Evolutionary conservation across 2,797 vertebrate genomes (phyloP).

Genomic region (Astyanax mexicanus): DNA sequence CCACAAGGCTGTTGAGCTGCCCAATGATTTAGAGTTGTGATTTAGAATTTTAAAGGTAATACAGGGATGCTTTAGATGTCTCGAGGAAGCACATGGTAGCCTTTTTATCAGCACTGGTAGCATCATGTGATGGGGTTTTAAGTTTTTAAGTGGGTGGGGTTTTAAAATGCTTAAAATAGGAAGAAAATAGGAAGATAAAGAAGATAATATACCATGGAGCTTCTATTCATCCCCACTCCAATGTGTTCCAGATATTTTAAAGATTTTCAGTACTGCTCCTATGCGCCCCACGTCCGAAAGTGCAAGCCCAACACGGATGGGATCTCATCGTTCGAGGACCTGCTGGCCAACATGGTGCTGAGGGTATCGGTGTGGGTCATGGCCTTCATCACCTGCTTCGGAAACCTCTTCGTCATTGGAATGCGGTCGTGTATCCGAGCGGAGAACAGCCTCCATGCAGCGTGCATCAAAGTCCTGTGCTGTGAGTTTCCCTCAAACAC

Average conservation of each 20-base stretch:
- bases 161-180: too few relatives aligned
- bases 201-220: neutral
- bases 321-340: slow-evolving; percentile 88
- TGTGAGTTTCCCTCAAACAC: slow-evolving; percentile 76
- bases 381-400: slow-evolving; percentile 87
- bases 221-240: neutral
- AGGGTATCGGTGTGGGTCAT: slow-evolving; percentile 88
- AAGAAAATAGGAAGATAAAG: too few relatives aligned
- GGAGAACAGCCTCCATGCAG: slow-evolving; percentile 84
- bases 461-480: slow-evolving; percentile 88
- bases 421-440: slow-evolving; percentile 87
- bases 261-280: slow-evolving; percentile 87
- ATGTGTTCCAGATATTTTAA: slow-evolving; percentile 82
- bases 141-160: too few relatives aligned
- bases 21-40: too few relatives aligned
- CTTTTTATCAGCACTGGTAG: too few relatives aligned
- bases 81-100: too few relatives aligned
- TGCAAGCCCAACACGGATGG: slow-evolving; percentile 87
- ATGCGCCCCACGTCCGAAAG: slow-evolving; percentile 82
- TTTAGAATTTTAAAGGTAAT: too few relatives aligned
- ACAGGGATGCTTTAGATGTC: too few relatives aligned
- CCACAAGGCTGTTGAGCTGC: too few relatives aligned
- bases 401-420: slow-evolving; percentile 87
- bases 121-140: too few relatives aligned
- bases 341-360: slow-evolving; percentile 84